Evolutionary conservation across 2,797 vertebrate genomes (phyloP).

Genomic region (Chanos chanos): DNA sequence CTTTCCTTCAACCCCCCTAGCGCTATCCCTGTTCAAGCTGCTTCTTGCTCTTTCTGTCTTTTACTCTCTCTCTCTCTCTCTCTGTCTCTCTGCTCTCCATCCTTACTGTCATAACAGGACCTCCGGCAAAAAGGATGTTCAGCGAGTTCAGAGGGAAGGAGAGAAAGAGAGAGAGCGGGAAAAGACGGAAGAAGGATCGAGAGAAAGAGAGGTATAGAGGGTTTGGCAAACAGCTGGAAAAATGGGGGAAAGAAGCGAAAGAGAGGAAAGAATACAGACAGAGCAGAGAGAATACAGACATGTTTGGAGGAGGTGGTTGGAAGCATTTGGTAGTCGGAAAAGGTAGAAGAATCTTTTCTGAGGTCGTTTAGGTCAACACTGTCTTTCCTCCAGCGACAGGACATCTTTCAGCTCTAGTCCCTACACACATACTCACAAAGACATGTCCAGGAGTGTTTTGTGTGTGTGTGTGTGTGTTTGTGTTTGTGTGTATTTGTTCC

Average conservation of each 20-base stretch:
- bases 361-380: constrained; percentile 63
- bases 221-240: constrained; percentile 17
- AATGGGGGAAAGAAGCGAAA: constrained; percentile 36
- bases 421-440: constrained; percentile 23
- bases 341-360: constrained; percentile 36
- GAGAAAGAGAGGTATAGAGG: too few relatives aligned
- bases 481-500: too few relatives aligned
- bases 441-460: neutral
- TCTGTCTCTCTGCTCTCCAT: constrained; percentile 50
- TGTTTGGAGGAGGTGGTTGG: too few relatives aligned
- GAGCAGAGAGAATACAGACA: too few relatives aligned
- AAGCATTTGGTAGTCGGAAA: too few relatives aligned
- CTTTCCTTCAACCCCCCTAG: constrained; percentile 32
- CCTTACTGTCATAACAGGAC: constrained; percentile 75
- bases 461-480: too few relatives aligned
- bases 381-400: constrained; percentile 60
- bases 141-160: constrained; percentile 19
- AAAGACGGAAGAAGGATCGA: constrained; percentile 14
- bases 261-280: constrained; percentile 14
- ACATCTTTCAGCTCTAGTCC: constrained; percentile 65
- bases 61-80: constrained; percentile 23
- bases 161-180: constrained; percentile 1
- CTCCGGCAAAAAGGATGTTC: constrained; percentile 56
- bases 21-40: constrained; percentile 69
- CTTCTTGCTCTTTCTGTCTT: constrained; percentile 67